These are phyloP conservation scores for Microcebus ravelobensis DNA, from an alignment of 2,113 vertebrate genomes.

Conservation along the genomic window DNA sequence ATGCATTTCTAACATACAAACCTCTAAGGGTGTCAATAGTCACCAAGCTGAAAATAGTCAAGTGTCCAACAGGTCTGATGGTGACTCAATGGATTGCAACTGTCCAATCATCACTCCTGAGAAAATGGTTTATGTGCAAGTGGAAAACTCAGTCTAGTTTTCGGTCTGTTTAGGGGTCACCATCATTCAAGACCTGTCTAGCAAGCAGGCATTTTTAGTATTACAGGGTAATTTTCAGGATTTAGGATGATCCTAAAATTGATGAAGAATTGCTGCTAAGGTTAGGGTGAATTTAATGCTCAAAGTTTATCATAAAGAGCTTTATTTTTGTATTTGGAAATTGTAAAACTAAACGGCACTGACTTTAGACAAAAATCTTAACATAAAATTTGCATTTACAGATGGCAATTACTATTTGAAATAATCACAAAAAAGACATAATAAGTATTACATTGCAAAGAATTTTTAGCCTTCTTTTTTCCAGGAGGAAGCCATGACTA, in stretches of 20 bases:
- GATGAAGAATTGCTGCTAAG: conserved; percentile 10
- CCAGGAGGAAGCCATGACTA: background rate
- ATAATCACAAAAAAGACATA: background rate
- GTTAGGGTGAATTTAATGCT: conserved; percentile 2
- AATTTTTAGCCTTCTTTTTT: background rate
- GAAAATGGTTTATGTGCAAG: background rate
- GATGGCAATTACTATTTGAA: background rate
- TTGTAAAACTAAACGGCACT: background rate
- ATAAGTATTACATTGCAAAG: background rate
- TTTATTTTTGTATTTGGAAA: conserved; percentile 29
- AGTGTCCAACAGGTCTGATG: background rate
- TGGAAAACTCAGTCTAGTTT: background rate
- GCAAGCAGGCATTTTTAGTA: conserved; percentile 28
- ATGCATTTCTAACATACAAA: conserved; percentile 45
- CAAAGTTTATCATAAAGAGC: background rate
- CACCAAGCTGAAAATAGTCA: conserved; percentile 41
- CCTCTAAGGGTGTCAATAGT: background rate
- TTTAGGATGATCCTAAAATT: conserved; percentile 57
- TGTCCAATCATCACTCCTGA: background rate
- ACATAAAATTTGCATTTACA: background rate
- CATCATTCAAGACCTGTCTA: conserved; percentile 14
- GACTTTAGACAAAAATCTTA: background rate
- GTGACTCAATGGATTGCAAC: background rate
- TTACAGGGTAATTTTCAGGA: conserved; percentile 23
- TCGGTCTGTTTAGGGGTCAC: background rate